Evolutionary conservation across 2,888 invertebrate genomes (phyloP).

Genomic region (Lithophane leautieri): DNA sequence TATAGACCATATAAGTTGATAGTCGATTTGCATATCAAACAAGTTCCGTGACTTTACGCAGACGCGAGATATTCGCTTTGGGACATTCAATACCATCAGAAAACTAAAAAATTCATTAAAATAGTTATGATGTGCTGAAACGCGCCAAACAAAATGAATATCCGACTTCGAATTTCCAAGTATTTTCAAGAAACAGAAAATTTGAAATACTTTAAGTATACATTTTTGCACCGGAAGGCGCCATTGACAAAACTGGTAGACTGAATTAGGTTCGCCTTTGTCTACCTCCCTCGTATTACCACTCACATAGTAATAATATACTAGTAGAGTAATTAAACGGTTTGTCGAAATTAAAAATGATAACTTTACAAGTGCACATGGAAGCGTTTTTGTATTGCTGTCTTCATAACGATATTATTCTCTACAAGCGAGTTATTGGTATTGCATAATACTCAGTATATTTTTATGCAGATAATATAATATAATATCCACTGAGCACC

Average conservation of each 20-base stretch:
- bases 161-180: background rate
- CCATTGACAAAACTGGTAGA: background rate
- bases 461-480: conserved; percentile 28
- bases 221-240: background rate
- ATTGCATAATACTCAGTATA: conserved; percentile 29
- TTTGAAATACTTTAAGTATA: background rate
- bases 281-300: background rate
- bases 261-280: too few species aligned
- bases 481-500: conserved; percentile 29
- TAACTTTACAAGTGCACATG: background rate
- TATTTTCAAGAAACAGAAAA: conserved; percentile 7
- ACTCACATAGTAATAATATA: background rate
- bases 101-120: background rate
- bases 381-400: background rate
- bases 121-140: too few species aligned
- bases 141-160: background rate
- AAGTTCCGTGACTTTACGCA: background rate
- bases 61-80: background rate
- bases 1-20: background rate
- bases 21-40: conserved; percentile 12
- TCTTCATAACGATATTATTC: conserved; percentile 5
- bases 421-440: conserved; percentile 11
- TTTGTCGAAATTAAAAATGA: background rate
- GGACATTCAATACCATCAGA: conserved; percentile 1
- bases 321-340: background rate